A percentile compares a stretch with the other conserved stretches of the same genome.
Evolutionary conservation across 2,888 invertebrate species (phyloP).

Genomic region (Odontocolon sp.): DNA sequence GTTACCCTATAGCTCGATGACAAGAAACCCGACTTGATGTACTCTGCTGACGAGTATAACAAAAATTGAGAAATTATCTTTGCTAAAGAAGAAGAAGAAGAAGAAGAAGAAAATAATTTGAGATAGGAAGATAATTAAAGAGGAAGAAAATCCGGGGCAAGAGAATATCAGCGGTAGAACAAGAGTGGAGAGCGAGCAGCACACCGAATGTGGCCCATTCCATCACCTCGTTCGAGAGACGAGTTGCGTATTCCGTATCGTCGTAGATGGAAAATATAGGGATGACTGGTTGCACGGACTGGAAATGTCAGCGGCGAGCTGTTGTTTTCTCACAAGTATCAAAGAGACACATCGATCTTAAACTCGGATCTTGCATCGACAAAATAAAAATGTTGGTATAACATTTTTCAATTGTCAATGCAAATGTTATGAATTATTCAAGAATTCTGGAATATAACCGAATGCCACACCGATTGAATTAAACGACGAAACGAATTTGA

Average conservation of each 20-base stretch:
- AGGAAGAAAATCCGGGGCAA: slow-evolving; percentile 36
- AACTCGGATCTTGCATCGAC: too few species aligned
- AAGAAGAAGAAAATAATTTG: slow-evolving; percentile 22
- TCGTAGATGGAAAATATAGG: slow-evolving; percentile 11
- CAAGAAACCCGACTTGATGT: background rate
- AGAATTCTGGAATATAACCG: too few species aligned
- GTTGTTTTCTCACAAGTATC: background rate
- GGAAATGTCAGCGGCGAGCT: background rate
- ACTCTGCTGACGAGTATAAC: background rate
- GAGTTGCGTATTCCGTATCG: slow-evolving; percentile 13
- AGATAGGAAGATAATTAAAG: background rate
- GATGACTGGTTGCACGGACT: background rate
- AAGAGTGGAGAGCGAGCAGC: slow-evolving; percentile 5
- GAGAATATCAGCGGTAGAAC: slow-evolving; percentile 41
- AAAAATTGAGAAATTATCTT: background rate
- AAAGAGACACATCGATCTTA: too few species aligned
- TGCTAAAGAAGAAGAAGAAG: background rate
- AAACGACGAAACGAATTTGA: too few species aligned
- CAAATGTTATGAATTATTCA: too few species aligned
- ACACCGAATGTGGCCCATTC: slow-evolving; percentile 52
- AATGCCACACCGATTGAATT: too few species aligned
- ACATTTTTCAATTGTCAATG: too few species aligned
- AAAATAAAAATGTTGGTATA: too few species aligned
- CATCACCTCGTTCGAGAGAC: slow-evolving; percentile 28
- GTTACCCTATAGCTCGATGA: background rate